These are phyloP conservation scores for Caenorhabditis tropicalis DNA, from an alignment of 1,140 invertebrate genomes.

Conservation along the genomic window DNA sequence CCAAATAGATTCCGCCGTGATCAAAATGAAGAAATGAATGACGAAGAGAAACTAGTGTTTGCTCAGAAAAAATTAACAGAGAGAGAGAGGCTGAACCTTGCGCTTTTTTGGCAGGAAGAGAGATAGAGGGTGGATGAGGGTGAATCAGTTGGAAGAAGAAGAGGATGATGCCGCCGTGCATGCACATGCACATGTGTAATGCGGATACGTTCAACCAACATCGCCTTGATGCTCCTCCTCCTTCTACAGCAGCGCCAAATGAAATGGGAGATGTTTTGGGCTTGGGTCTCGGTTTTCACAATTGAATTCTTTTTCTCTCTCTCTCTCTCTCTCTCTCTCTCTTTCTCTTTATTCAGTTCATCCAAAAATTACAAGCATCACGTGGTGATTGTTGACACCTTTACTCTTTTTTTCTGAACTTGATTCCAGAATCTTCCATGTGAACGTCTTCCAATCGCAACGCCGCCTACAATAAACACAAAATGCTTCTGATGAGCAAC, in stretches of 20 bases:
- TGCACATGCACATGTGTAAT: constrained; percentile 27
- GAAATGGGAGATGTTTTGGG: constrained; percentile 41
- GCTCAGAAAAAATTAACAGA: background rate
- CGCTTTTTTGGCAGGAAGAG: background rate
- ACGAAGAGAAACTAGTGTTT: background rate
- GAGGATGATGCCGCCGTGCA: background rate
- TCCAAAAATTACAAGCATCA: too few species aligned
- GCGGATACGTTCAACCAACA: constrained; percentile 1
- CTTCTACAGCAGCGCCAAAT: constrained; percentile 16
- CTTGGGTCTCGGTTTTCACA: constrained; percentile 31
- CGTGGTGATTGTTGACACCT: too few species aligned
- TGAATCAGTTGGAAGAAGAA: background rate
- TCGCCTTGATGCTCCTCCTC: background rate
- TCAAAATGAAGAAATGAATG: background rate
- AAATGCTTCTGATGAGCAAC: constrained; percentile 34
- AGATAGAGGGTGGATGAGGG: constrained; percentile 5
- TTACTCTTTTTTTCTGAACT: background rate
- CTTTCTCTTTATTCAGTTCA: too few species aligned
- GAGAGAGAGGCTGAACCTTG: background rate
- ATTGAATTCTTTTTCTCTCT: background rate
- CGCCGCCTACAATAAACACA: background rate
- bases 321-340: background rate
- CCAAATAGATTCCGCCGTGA: background rate
- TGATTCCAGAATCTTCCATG: constrained; percentile 27
- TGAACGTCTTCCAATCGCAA: background rate